Evolutionary conservation across 2,797 vertebrate species (phyloP), one percentile per base, ranked within the genome.

Genomic region (Urosaurus nigricauda): DNA sequence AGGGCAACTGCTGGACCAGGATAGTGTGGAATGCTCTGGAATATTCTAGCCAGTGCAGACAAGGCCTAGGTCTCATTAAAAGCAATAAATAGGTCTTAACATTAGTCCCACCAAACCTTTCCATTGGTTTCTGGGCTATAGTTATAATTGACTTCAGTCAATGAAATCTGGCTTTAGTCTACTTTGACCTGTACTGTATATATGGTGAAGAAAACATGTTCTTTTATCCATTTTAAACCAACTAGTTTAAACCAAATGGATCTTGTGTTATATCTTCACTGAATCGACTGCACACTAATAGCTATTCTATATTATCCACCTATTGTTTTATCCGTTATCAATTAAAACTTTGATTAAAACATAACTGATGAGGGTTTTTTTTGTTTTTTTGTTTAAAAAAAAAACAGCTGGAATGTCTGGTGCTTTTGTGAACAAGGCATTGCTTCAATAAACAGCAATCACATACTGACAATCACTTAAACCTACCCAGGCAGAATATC

Each of bases 381-480:
- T n/a, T n/a, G n/a, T n/a, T n/a, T n/a, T n/a, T n/a, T n/a, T n/a
- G n/a, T 43, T 70, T 71, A 24, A 68, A 90, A 11, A 1, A 9
- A 60, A 90, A 11, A 11, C 65, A 68, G 29, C 65, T 37, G n/a
- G 83, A 79, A 35, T 53, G 1, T 0, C 84, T 86, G 26, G 2
- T 43, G 79, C 88, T 91, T 92, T 87, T 75, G 86, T 35, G 89
- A 80, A 88, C 47, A 87, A 90, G 79, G 26, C 12, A 74, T 19
- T 78, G 43, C 86, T 90, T 63, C 12, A 84, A 75, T 78, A 90
- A 90, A 21, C 56, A 87, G 26, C 56, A 16, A 13, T 88, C 65
- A 21, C 51, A 65, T 26, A 35, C 88, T 93, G 86, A 91, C 65
- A 92, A 83, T 87, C 88, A 89, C 19, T 87, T 83, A 92, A 91